Conservation (phyloP, 2,888 invertebrate species). For the Tortricodes alternella region DNA sequence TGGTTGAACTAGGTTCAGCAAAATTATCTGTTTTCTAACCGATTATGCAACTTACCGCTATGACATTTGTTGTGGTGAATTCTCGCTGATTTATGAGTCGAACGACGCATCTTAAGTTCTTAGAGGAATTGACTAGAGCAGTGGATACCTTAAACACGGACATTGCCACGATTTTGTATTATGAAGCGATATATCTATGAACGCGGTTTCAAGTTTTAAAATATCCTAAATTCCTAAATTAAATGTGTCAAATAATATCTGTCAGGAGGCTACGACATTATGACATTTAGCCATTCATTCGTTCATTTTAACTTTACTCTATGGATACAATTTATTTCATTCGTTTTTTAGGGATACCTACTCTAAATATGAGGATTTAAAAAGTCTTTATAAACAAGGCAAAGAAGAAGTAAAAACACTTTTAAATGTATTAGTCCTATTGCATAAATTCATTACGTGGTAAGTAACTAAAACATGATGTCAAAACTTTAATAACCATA, state of each 20-base stretch:
- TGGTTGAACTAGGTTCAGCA: not conserved
- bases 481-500: not conserved
- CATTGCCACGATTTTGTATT: constrained; percentile 61
- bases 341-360: not conserved
- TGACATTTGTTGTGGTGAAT: constrained; percentile 66
- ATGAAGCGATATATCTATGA: too few relatives aligned
- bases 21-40: too few relatives aligned
- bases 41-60: constrained; percentile 79
- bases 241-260: too few relatives aligned
- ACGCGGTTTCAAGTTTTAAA: too few relatives aligned
- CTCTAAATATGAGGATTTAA: too few relatives aligned
- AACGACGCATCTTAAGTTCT: constrained; percentile 59
- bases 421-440: too few relatives aligned
- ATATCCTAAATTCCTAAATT: not conserved
- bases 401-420: not conserved
- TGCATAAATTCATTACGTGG: not conserved
- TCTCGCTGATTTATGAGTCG: constrained; percentile 57
- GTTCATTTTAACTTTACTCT: constrained; percentile 3
- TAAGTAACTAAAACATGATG: not conserved
- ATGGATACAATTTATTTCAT: constrained; percentile 2
- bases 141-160: constrained; percentile 68
- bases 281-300: not conserved
- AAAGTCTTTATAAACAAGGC: too few relatives aligned
- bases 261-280: too few relatives aligned
- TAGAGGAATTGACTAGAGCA: constrained; percentile 53